phyloP scores from a whole-genome alignment of 2,888 invertebrate genomes.

The Latheticus oryzae region DNA sequence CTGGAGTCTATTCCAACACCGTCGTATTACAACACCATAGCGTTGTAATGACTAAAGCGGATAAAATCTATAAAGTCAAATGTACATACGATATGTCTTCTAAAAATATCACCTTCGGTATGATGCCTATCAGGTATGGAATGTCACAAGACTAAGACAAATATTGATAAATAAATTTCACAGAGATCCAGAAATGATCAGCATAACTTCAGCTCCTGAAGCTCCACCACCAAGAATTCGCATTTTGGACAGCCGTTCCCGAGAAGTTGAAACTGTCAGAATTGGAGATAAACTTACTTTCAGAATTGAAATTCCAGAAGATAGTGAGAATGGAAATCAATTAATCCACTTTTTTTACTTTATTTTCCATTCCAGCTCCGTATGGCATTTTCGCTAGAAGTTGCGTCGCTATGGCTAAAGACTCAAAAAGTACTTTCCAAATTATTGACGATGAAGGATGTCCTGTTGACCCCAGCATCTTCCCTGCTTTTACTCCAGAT shows the following conservation, averaged over 20 bases:
- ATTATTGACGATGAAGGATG: slow-evolving; percentile 96
- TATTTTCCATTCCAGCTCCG: slow-evolving; percentile 76
- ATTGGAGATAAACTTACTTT: slow-evolving; percentile 95
- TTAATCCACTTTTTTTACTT: not conserved
- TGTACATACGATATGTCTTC: slow-evolving; percentile 97
- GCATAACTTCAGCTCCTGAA: slow-evolving; percentile 94
- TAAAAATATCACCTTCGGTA: slow-evolving; percentile 95
- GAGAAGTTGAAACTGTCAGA: slow-evolving; percentile 93
- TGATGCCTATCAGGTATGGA: slow-evolving; percentile 90
- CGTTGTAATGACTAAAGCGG: slow-evolving; percentile 96
- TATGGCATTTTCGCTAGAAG: slow-evolving; percentile 96
- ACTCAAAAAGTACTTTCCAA: slow-evolving; percentile 95
- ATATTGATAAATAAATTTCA: slow-evolving; percentile 6
- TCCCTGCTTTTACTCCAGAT: slow-evolving; percentile 91
- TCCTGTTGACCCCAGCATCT: slow-evolving; percentile 92
- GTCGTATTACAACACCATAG: slow-evolving; percentile 95
- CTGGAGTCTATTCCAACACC: slow-evolving; percentile 93
- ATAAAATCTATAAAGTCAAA: slow-evolving; percentile 96
- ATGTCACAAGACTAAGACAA: slow-evolving; percentile 49
- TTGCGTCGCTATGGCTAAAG: slow-evolving; percentile 97
- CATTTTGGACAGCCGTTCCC: slow-evolving; percentile 85
- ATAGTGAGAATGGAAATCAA: slow-evolving; percentile 86
- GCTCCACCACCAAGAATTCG: slow-evolving; percentile 94
- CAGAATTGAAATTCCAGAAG: slow-evolving; percentile 96
- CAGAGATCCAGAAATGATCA: slow-evolving; percentile 95